phyloP scores from a whole-genome alignment of 2,113 vertebrate genomes.

The Oceanites oceanicus region DNA sequence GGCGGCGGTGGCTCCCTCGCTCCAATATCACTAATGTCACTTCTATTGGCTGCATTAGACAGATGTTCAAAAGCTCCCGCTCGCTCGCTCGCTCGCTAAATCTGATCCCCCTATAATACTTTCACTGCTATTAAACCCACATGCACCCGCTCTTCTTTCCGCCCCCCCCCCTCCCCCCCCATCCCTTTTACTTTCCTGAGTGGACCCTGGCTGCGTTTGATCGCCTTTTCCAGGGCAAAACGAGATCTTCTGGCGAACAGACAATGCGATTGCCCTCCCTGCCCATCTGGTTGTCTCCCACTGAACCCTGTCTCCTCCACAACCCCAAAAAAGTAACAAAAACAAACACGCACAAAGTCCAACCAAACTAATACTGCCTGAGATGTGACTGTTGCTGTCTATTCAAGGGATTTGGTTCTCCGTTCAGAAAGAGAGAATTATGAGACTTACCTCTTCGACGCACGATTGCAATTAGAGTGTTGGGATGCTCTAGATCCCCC shows the following conservation, averaged over 20 bases:
- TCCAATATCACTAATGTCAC: slow-evolving; percentile 76
- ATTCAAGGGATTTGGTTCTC: neutral
- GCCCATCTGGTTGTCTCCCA: neutral
- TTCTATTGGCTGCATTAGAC: slow-evolving; percentile 77
- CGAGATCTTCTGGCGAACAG: slow-evolving; percentile 23
- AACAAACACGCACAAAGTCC: neutral
- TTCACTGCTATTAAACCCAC: slow-evolving; percentile 76
- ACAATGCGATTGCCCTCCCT: slow-evolving; percentile 39
- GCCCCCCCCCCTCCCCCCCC: no score
- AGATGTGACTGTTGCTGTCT: neutral
- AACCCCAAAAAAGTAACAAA: neutral
- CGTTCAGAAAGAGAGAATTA: neutral
- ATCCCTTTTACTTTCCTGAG: slow-evolving; percentile 49
- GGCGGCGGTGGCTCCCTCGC: slow-evolving; percentile 24
- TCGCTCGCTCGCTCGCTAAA: slow-evolving; percentile 52
- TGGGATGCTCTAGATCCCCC: neutral
- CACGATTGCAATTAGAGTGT: neutral
- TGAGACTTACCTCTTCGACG: neutral
- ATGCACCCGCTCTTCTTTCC: slow-evolving; percentile 2
- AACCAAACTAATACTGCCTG: neutral
- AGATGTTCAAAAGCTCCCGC: slow-evolving; percentile 71
- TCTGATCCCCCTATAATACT: slow-evolving; percentile 72
- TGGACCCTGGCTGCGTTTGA: slow-evolving; percentile 23
- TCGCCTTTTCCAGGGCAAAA: slow-evolving; percentile 55
- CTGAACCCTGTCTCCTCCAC: neutral